Evolutionary conservation across 2,888 invertebrate genomes (phyloP).

Genomic region (Polietes domitor): DNA sequence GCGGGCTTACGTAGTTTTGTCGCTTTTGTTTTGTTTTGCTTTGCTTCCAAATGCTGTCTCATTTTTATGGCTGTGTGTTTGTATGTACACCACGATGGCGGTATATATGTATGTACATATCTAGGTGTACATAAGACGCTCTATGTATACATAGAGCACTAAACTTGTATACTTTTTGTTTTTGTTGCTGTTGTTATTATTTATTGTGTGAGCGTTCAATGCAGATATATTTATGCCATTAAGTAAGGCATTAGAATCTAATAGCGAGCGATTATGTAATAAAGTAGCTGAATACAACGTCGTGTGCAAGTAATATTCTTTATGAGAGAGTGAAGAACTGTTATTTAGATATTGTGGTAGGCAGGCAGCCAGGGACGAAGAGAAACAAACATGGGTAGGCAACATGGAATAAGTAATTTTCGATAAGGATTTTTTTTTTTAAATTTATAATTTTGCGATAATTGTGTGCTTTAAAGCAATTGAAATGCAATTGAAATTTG

Average conservation of each 20-base stretch:
- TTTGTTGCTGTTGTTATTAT: background rate
- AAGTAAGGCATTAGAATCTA: slow-evolving; percentile 30
- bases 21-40: background rate
- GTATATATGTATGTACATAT: background rate
- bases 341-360: too few relatives aligned
- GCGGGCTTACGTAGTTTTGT: background rate
- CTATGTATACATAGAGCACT: background rate
- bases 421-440: too few relatives aligned
- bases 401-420: too few relatives aligned
- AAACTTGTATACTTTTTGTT: background rate
- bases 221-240: background rate
- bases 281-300: slow-evolving; percentile 29
- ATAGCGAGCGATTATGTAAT: background rate
- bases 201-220: background rate
- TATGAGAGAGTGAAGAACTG: too few relatives aligned
- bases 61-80: background rate
- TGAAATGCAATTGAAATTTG: too few relatives aligned
- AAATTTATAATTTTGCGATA: too few relatives aligned
- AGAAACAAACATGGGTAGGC: too few relatives aligned
- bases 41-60: background rate
- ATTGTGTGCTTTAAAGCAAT: too few relatives aligned
- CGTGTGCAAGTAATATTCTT: too few relatives aligned
- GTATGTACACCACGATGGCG: background rate
- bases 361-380: too few relatives aligned
- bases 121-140: background rate